Percentiles rank a stretch among this genome's conserved stretches.
Conservation (phyloP, 2,888 invertebrate species). For the Morpho deidamia region DNA sequence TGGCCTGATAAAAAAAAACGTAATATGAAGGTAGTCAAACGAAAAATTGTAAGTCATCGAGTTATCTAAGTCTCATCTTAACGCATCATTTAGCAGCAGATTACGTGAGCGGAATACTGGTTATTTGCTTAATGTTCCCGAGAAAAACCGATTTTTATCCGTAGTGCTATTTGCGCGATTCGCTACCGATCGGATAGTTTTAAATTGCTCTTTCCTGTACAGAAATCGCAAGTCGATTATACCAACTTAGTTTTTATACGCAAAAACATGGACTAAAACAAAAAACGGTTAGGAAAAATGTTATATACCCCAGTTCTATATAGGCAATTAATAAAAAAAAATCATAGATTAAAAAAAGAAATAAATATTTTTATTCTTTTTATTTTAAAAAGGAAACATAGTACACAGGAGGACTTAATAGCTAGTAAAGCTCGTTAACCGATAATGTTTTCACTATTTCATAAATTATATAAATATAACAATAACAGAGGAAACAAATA, state of each 20-base stretch:
- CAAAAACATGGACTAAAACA: too few species aligned
- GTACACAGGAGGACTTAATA: too few species aligned
- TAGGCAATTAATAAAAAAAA: too few species aligned
- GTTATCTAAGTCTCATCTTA: constrained; percentile 58
- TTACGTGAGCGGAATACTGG: constrained; percentile 60
- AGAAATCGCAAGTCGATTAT: background rate
- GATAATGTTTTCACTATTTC: too few species aligned
- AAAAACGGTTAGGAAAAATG: too few species aligned
- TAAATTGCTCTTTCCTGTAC: constrained; percentile 22
- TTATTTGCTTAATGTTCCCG: constrained; percentile 65
- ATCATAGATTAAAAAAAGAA: too few species aligned
- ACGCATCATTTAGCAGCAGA: constrained; percentile 65
- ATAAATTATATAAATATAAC: too few species aligned
- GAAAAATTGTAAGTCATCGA: constrained; percentile 59
- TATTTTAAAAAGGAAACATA: too few species aligned
- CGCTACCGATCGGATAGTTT: constrained; percentile 25
- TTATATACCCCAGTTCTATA: too few species aligned
- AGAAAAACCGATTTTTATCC: constrained; percentile 61
- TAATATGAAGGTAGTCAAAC: background rate
- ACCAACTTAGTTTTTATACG: background rate
- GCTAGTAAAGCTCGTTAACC: too few species aligned
- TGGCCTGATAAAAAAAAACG: background rate
- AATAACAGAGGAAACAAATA: too few species aligned
- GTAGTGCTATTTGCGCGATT: constrained; percentile 24
- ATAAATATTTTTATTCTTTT: too few species aligned